Evolutionary conservation across 1,140 invertebrate genomes (phyloP).

Genomic region (Cephus cinctus): DNA sequence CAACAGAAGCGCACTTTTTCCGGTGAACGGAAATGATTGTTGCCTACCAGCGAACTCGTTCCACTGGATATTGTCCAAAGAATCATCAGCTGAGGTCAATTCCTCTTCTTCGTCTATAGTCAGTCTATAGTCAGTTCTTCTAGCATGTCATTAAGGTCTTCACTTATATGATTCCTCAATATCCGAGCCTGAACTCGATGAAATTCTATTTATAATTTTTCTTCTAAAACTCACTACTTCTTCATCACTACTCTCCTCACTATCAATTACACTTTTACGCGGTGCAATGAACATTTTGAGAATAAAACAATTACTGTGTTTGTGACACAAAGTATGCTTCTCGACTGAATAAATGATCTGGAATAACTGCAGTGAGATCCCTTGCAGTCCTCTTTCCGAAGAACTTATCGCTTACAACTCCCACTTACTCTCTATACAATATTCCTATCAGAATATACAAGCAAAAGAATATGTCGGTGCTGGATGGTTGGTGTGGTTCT

Average conservation of each 20-base stretch:
- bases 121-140: constrained; percentile 11
- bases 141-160: constrained; percentile 9
- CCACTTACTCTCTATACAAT: too few relatives aligned
- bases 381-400: neutral
- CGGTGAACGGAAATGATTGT: constrained; percentile 5
- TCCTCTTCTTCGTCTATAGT: constrained; percentile 12
- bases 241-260: constrained; percentile 8
- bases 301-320: too few relatives aligned
- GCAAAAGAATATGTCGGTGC: too few relatives aligned
- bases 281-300: constrained; percentile 2
- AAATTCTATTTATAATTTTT: constrained; percentile 9
- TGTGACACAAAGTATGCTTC: too few relatives aligned
- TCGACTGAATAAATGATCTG: too few relatives aligned
- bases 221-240: constrained; percentile 6
- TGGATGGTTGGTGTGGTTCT: too few relatives aligned
- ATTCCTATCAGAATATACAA: too few relatives aligned
- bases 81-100: neutral
- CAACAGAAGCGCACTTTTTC: neutral
- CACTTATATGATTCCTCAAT: constrained; percentile 7
- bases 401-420: neutral
- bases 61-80: constrained; percentile 13
- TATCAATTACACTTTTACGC: constrained; percentile 1
- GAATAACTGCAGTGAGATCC: too few relatives aligned
- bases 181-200: constrained; percentile 13
- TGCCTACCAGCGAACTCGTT: constrained; percentile 7